Evolutionary conservation across 2,113 vertebrate genomes (phyloP).

Genomic region (Ageneiosus marmoratus): DNA sequence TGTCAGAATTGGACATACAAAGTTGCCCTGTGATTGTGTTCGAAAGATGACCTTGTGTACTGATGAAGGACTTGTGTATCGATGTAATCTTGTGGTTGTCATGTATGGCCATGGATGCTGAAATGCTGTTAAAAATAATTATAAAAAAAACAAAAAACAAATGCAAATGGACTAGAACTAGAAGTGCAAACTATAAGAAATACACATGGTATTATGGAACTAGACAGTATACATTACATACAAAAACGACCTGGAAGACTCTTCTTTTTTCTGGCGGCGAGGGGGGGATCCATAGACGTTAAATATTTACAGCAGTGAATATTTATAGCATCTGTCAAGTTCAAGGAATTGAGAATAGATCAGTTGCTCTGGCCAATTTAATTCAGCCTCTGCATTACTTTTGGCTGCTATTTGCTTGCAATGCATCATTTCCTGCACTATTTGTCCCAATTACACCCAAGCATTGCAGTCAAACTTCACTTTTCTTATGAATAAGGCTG

Average conservation of each 20-base stretch:
- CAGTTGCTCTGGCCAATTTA: constrained; percentile 21
- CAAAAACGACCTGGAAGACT: not conserved
- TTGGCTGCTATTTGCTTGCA: constrained; percentile 7
- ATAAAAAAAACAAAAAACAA: too few species aligned
- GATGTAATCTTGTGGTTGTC: too few species aligned
- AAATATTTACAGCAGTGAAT: constrained; percentile 13
- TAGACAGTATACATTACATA: constrained; percentile 1
- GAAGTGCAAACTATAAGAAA: not conserved
- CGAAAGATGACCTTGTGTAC: too few species aligned
- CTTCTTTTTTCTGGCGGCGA: too few species aligned
- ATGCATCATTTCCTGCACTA: constrained; percentile 5
- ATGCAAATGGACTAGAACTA: not conserved
- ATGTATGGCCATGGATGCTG: too few species aligned
- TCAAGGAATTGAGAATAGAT: constrained; percentile 20
- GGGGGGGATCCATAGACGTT: not conserved
- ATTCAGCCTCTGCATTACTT: constrained; percentile 6
- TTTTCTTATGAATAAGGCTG: not conserved
- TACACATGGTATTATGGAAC: too few species aligned
- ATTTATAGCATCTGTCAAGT: constrained; percentile 25
- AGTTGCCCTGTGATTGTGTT: too few species aligned
- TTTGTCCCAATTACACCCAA: not conserved
- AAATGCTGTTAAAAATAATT: too few species aligned
- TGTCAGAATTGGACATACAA: too few species aligned
- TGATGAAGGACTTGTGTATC: too few species aligned
- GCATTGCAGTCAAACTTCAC: not conserved